These are phyloP conservation scores for Crocodylus rhombifer DNA, from an alignment of 2,797 vertebrate genomes.

Conservation along the genomic window DNA sequence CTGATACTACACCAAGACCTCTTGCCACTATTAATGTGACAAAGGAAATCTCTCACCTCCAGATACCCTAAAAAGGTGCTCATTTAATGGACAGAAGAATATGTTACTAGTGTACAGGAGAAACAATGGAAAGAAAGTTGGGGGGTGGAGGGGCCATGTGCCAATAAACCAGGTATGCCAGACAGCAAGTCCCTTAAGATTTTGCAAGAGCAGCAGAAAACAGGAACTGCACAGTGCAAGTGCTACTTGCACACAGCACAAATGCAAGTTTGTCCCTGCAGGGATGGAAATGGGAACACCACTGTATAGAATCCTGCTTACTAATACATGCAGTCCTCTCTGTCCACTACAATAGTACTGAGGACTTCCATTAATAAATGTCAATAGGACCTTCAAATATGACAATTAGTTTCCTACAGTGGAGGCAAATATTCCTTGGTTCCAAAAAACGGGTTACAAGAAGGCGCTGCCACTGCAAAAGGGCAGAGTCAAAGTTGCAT, in stretches of 20 bases:
- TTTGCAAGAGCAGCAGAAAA: not conserved
- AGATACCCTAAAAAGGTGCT: not conserved
- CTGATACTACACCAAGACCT: not conserved
- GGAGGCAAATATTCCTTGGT: not conserved
- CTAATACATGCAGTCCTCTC: not conserved
- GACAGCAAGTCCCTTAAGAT: not conserved
- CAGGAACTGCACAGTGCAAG: not conserved
- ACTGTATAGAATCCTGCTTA: not conserved
- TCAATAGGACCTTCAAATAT: not conserved
- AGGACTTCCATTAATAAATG: not conserved
- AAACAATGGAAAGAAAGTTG: not conserved
- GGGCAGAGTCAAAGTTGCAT: not conserved
- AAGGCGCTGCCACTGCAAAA: not conserved
- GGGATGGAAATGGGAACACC: not conserved
- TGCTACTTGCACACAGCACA: not conserved
- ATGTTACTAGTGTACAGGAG: not conserved
- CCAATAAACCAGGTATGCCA: not conserved
- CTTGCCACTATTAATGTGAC: not conserved
- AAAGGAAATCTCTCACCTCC: not conserved
- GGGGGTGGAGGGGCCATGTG: not conserved
- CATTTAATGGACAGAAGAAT: not conserved
- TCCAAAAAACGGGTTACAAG: not conserved
- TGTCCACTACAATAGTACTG: not conserved
- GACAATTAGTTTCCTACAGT: not conserved
- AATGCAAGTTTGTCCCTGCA: not conserved